These are phyloP conservation scores for Sisyra terminalis DNA, from an alignment of 2,888 invertebrate species.

Conservation along the genomic window DNA sequence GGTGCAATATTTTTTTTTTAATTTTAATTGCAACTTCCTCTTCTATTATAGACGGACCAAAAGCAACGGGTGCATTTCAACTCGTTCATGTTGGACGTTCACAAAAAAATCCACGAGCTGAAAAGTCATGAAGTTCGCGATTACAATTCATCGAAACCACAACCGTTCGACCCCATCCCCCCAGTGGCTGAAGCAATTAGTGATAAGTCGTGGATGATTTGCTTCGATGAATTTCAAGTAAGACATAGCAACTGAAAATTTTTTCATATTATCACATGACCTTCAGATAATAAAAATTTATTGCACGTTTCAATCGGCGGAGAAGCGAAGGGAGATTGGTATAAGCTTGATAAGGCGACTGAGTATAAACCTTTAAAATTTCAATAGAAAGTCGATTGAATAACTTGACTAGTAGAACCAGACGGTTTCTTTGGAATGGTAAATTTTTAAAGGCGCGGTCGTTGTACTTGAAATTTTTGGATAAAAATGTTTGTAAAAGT, in stretches of 20 bases:
- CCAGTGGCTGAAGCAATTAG: slow-evolving; percentile 81
- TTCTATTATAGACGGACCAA: slow-evolving; percentile 36
- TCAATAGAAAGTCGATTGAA: no score
- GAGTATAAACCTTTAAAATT: no score
- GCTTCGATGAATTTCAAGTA: slow-evolving; percentile 97
- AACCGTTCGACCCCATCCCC: slow-evolving; percentile 84
- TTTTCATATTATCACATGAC: slow-evolving; percentile 1
- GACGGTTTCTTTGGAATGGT: no score
- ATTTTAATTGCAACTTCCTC: no score
- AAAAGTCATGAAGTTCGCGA: slow-evolving; percentile 45
- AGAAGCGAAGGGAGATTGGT: neutral
- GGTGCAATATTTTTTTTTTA: neutral
- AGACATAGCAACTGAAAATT: slow-evolving; percentile 6
- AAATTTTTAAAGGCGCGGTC: no score
- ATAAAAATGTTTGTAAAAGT: no score
- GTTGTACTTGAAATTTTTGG: no score
- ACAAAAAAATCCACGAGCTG: slow-evolving; percentile 71
- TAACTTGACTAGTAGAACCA: no score
- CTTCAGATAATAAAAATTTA: neutral
- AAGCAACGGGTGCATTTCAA: slow-evolving; percentile 88
- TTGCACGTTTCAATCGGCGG: neutral
- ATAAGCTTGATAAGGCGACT: neutral
- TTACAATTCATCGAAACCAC: slow-evolving; percentile 33
- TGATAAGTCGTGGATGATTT: slow-evolving; percentile 77
- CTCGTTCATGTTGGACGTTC: slow-evolving; percentile 94